phyloP scores from a whole-genome alignment of 2,797 vertebrate species.

The Florisuga fusca region DNA sequence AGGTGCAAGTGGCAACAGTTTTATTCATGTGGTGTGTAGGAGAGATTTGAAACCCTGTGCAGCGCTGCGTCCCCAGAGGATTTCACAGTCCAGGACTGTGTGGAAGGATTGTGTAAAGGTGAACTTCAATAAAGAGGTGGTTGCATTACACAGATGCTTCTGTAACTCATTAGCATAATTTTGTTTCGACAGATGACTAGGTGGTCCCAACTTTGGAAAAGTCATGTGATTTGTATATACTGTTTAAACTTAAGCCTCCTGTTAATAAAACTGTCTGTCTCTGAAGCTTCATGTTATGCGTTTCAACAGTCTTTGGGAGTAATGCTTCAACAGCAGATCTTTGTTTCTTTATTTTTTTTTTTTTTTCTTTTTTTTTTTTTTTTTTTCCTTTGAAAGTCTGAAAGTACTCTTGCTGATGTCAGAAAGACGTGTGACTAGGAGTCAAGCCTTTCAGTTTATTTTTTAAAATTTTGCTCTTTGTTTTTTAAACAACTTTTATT shows the following conservation, averaged over 20 bases:
- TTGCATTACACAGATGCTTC: constrained; percentile 75
- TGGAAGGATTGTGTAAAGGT: constrained; percentile 77
- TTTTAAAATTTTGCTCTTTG: constrained; percentile 71
- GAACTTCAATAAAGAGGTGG: constrained; percentile 76
- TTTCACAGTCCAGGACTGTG: constrained; percentile 65
- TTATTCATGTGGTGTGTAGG: constrained; percentile 75
- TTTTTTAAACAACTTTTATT: constrained; percentile 74
- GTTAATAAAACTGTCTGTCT: constrained; percentile 94
- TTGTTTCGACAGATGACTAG: constrained; percentile 76
- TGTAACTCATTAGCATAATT: constrained; percentile 76
- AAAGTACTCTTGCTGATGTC: constrained; percentile 70
- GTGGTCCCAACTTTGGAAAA: constrained; percentile 77
- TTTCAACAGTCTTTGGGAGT: constrained; percentile 76
- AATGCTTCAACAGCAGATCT: constrained; percentile 73
- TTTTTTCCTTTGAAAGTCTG: constrained; percentile 51
- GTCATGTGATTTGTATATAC: constrained; percentile 84
- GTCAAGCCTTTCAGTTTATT: constrained; percentile 72
- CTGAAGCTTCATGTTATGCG: constrained; percentile 76
- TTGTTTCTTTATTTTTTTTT: constrained; percentile 19
- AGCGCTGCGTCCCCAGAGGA: constrained; percentile 68
- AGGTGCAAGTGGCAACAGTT: constrained; percentile 80
- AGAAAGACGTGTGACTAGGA: constrained; percentile 75
- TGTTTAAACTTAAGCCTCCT: constrained; percentile 88
- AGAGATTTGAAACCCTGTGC: constrained; percentile 73
- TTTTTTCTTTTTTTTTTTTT: constrained; percentile 23